phyloP scores from a whole-genome alignment of 1,140 invertebrate genomes.

The Dendrolimus kikuchii region DNA sequence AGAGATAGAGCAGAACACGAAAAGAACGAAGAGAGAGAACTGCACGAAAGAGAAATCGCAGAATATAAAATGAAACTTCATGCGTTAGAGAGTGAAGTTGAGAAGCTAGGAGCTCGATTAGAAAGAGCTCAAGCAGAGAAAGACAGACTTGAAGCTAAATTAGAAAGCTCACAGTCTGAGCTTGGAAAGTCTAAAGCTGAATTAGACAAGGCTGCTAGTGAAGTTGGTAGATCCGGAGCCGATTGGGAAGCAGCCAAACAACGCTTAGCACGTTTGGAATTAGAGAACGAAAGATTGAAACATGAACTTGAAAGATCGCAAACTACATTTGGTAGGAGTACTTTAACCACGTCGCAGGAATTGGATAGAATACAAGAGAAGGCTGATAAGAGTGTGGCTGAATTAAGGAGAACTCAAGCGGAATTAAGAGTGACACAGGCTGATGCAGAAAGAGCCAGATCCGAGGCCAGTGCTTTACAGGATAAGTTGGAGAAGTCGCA shows the following conservation, averaged over 20 bases:
- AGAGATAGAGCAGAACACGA: slow-evolving; percentile 97
- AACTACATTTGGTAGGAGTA: slow-evolving; percentile 84
- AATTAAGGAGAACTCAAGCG: slow-evolving; percentile 88
- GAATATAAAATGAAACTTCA: slow-evolving; percentile 97
- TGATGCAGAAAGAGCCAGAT: slow-evolving; percentile 88
- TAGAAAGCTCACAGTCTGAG: slow-evolving; percentile 94
- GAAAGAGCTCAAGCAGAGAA: slow-evolving; percentile 92
- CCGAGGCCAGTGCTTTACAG: slow-evolving; percentile 88
- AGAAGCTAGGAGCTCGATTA: slow-evolving; percentile 89
- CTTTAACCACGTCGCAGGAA: slow-evolving; percentile 82
- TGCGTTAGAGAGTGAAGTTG: slow-evolving; percentile 90
- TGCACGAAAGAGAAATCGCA: slow-evolving; percentile 93
- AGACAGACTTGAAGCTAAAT: slow-evolving; percentile 90
- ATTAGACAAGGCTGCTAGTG: slow-evolving; percentile 90
- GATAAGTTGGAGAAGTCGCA: slow-evolving; percentile 95
- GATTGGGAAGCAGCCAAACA: slow-evolving; percentile 94
- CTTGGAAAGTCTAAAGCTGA: slow-evolving; percentile 95
- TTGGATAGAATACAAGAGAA: slow-evolving; percentile 89
- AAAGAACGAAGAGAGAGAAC: slow-evolving; percentile 94
- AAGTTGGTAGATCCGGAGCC: slow-evolving; percentile 88
- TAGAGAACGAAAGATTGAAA: slow-evolving; percentile 91
- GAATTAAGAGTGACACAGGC: slow-evolving; percentile 88
- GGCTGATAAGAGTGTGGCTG: slow-evolving; percentile 87
- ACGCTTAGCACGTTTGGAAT: slow-evolving; percentile 85
- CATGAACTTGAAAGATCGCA: slow-evolving; percentile 89